A percentile compares a stretch with the other conserved stretches of the same genome.
phyloP scores from a whole-genome alignment of 1,140 invertebrate genomes.

The Drosophila melanogaster region DNA sequence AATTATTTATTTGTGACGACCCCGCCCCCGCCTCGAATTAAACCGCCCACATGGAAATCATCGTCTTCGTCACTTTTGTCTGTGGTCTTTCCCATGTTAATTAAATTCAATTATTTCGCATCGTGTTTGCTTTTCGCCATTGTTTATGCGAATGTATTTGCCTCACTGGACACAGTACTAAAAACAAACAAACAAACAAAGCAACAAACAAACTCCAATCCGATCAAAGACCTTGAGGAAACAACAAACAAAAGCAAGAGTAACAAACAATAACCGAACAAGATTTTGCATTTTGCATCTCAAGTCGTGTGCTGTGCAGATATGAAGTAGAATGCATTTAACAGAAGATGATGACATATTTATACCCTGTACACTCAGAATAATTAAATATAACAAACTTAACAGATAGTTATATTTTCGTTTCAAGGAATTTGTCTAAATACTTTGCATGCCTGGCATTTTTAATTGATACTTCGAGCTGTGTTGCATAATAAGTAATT shows the following conservation, averaged over 20 bases:
- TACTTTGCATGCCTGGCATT: not conserved
- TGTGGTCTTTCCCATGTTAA: conserved; percentile 62
- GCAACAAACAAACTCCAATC: not conserved
- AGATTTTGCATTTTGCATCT: conserved; percentile 12
- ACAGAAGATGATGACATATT: not conserved
- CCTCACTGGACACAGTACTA: conserved; percentile 1
- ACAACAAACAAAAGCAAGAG: conserved; percentile 1
- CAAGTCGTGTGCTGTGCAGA: not conserved
- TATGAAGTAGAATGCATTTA: not conserved
- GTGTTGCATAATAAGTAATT: conserved; percentile 23
- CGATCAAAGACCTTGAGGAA: conserved; percentile 16
- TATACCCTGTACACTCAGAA: no score
- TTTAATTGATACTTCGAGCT: conserved; percentile 31
- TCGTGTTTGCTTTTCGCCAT: conserved; percentile 38
- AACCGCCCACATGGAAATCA: conserved; percentile 40
- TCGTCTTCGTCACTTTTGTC: conserved; percentile 17
- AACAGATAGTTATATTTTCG: not conserved
- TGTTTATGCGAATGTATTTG: conserved; percentile 15
- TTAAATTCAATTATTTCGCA: conserved; percentile 70
- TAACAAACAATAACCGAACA: not conserved
- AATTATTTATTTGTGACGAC: conserved; percentile 4
- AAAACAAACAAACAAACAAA: not conserved
- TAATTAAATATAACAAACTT: no score
- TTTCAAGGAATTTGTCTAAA: not conserved
- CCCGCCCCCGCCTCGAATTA: not conserved